Percentiles rank a stretch among this genome's conserved stretches.
Conservation (phyloP, 1,140 invertebrate species). For the Drosophila santomea region DNA sequence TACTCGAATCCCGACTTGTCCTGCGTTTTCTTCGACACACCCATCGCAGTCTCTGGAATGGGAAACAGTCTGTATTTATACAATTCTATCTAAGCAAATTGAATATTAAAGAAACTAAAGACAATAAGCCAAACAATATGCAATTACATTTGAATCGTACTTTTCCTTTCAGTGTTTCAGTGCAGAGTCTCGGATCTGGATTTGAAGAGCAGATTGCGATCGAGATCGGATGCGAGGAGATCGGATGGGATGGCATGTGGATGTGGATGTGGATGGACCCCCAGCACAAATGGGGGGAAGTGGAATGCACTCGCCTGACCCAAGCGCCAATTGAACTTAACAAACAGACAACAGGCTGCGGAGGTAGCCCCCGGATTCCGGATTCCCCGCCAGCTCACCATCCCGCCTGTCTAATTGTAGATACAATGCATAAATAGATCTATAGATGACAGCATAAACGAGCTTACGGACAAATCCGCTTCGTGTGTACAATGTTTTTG, state of each 20-base stretch:
- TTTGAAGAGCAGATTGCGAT: not conserved
- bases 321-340: conserved; percentile 80
- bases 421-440: conserved; percentile 74
- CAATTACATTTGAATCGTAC: not conserved
- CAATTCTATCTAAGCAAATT: no score
- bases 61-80: no score
- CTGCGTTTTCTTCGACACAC: conserved; percentile 90
- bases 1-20: conserved; percentile 91
- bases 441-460: conserved; percentile 45
- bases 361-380: conserved; percentile 2
- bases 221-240: not conserved
- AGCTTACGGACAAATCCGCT: conserved; percentile 19
- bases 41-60: conserved; percentile 91
- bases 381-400: conserved; percentile 6
- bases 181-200: not conserved
- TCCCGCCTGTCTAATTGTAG: conserved; percentile 67
- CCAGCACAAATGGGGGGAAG: conserved; percentile 42
- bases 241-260: no score
- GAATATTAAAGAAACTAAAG: no score
- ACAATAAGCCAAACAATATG: not conserved
- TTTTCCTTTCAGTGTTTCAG: conserved; percentile 1
- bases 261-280: not conserved
- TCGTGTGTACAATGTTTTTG: conserved; percentile 11
- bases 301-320: conserved; percentile 81
- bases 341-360: conserved; percentile 66